Conservation (phyloP, 2,797 vertebrate species). For the Rhinichthys osculus region DNA sequence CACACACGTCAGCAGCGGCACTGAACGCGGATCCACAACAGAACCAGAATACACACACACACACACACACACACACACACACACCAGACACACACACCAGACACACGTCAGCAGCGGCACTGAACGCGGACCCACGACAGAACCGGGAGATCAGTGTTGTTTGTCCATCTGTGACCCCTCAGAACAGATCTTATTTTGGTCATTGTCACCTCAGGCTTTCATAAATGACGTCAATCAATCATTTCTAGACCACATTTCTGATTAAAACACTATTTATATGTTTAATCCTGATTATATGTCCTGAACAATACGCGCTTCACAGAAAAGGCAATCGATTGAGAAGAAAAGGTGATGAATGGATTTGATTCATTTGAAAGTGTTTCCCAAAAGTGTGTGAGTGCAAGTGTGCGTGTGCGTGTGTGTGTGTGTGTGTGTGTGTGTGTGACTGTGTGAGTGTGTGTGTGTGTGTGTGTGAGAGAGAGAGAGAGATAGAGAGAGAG, state of each 20-base stretch:
- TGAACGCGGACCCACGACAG: too few species aligned
- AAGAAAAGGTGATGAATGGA: neutral
- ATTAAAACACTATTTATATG: conserved; percentile 25
- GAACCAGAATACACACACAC: too few species aligned
- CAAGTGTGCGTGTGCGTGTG: neutral
- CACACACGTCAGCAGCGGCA: too few species aligned
- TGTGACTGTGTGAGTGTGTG: too few species aligned
- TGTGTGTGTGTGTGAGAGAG: too few species aligned
- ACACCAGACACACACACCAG: too few species aligned
- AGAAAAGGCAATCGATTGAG: neutral
- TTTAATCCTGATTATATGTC: conserved; percentile 27
- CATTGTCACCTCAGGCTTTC: conserved; percentile 17
- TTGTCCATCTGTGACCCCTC: neutral
- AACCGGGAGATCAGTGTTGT: neutral
- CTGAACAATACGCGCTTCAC: neutral
- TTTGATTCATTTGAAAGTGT: neutral
- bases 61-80: too few species aligned
- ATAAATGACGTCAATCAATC: neutral
- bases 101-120: too few species aligned
- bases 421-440: too few species aligned
- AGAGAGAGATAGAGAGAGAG: too few species aligned
- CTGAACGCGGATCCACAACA: too few species aligned
- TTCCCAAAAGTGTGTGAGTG: neutral
- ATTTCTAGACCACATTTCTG: neutral
- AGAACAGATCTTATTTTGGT: neutral